A percentile compares a stretch with the other conserved stretches of the same genome.
Evolutionary conservation across 2,888 invertebrate genomes (phyloP).

Genomic region (Drosophila siamana): DNA sequence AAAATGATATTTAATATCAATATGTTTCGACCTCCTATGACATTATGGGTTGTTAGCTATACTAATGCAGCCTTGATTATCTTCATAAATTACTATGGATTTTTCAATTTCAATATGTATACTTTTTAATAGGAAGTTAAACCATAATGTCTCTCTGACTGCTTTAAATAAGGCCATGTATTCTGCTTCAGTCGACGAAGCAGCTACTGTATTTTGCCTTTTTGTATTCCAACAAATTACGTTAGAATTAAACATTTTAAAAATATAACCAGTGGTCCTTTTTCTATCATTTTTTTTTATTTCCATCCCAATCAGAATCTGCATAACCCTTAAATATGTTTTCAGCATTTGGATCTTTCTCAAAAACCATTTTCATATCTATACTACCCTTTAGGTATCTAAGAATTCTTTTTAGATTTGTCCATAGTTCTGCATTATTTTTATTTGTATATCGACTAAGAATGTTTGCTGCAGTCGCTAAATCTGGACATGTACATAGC

Average conservation of each 20-base stretch:
- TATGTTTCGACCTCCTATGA: too few relatives aligned
- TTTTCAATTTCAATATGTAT: neutral
- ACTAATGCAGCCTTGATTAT: too few relatives aligned
- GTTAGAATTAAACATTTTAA: constrained; percentile 7
- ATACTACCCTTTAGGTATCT: neutral
- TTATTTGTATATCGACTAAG: neutral
- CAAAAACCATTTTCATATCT: neutral
- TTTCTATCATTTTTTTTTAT: too few relatives aligned
- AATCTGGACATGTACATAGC: constrained; percentile 1
- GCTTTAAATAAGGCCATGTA: neutral
- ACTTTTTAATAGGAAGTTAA: neutral
- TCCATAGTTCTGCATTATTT: neutral
- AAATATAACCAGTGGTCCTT: neutral
- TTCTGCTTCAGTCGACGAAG: neutral
- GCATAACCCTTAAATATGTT: neutral
- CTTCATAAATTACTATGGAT: too few relatives aligned
- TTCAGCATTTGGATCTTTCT: neutral
- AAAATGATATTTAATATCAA: too few relatives aligned
- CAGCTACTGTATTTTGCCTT: neutral
- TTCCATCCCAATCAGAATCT: neutral
- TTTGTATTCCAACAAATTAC: constrained; percentile 5
- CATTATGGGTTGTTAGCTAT: too few relatives aligned
- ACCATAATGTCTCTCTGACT: neutral
- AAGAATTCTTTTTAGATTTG: too few relatives aligned
- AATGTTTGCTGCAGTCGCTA: too few relatives aligned